Percentiles rank a stretch among this genome's conserved stretches.
Evolutionary conservation across 2,113 vertebrate genomes (phyloP).

Genomic region (Mola mola): DNA sequence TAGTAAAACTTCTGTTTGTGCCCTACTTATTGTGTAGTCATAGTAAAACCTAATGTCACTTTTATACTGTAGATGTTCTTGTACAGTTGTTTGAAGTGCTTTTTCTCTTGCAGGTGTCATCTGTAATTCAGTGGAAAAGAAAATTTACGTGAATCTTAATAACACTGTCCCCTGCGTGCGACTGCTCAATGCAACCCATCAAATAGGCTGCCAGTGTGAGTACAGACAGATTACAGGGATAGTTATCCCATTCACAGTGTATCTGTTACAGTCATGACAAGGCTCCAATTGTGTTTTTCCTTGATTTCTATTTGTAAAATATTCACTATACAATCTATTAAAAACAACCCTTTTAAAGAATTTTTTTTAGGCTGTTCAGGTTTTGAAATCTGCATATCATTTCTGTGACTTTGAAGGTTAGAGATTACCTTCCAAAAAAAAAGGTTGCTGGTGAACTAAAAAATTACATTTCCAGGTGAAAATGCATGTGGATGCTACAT

Average conservation of each 20-base stretch:
- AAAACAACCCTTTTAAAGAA: too few relatives aligned
- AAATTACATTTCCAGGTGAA: too few relatives aligned
- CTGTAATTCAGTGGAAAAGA: constrained; percentile 90
- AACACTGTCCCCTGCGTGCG: constrained; percentile 89
- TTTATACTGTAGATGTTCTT: too few relatives aligned
- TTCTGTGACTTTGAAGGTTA: neutral
- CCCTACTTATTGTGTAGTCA: neutral
- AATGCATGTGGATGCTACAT: too few relatives aligned
- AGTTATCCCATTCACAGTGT: neutral
- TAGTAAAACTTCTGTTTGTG: neutral
- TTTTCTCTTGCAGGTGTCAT: constrained; percentile 51
- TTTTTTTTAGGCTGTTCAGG: too few relatives aligned
- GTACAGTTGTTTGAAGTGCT: too few relatives aligned
- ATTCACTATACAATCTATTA: too few relatives aligned
- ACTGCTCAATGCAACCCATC: constrained; percentile 94
- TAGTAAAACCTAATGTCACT: too few relatives aligned
- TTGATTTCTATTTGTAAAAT: too few relatives aligned
- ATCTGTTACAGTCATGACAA: neutral
- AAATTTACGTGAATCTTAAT: constrained; percentile 93
- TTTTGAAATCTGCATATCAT: neutral
- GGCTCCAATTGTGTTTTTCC: too few relatives aligned
- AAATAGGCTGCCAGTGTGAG: constrained; percentile 98
- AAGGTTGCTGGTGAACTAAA: too few relatives aligned
- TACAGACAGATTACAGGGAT: constrained; percentile 37
- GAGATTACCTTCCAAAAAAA: neutral